Base-by-base conservation (phyloP, 2,797 vertebrate species). In the Saxicola maurus region DNA sequence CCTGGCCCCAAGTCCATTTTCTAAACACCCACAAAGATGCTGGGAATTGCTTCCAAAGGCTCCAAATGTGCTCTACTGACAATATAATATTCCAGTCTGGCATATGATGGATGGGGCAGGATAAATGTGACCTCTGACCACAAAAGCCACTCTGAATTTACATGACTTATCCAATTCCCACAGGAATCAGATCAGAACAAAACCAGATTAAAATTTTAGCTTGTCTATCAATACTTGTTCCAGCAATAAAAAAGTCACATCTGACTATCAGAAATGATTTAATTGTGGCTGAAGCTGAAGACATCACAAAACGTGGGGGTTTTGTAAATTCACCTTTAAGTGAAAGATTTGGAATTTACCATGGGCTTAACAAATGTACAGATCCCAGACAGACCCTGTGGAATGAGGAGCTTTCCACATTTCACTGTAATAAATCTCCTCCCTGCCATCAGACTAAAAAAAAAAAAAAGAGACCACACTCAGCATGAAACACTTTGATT, bases 51-150 rank as follows among this genome's bases (percentile, higher is more conserved):
- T 69, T 78, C 33, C 69, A 83, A 56, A 83, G 66, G 56, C n/a
- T 56, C 73, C 59, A 71, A 61, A 61, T 10, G 30, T 23, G 81
- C 74, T 75, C 48, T 7, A 5, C 11, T 64, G 85, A 49, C 82
- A 89, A 77, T 17, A 45, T 48, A n/a, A 87, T 83, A 74, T 40
- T 62, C 51, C 51, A 87, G 61, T 31, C 46, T 68, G 1, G 88
- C 51, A 37, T 33, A 24, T 6, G 57, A 74, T 13, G 45, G 69
- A 74, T 24, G 45, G 45, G 40, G 61, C 42, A 65, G 38, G 60
- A 85, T 30, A 86, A 93, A 92, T 89, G 55, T 60, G 55, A 84
- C 82, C 72, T 35, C 82, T 61, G 72, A 61, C 55, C 71, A 83
- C 55, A 52, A 27, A 60, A 52, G 62, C 38, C 13, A 20, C 9